These are phyloP conservation scores for Harpegnathos saltator DNA, from an alignment of 1,140 invertebrate genomes.

Conservation along the genomic window DNA sequence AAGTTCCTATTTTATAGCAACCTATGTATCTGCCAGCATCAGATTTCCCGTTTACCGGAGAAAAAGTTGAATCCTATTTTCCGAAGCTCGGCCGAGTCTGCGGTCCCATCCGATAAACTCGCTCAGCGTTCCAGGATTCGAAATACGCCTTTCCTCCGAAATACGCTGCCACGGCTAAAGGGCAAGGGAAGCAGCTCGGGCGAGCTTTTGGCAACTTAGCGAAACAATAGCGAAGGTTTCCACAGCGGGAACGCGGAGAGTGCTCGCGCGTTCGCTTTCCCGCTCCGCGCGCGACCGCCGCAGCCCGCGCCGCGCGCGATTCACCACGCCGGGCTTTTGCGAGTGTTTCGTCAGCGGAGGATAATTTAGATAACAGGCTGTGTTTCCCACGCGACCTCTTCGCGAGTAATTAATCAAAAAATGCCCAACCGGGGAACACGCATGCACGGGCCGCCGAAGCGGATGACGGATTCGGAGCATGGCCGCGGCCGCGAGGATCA, in stretches of 20 bases:
- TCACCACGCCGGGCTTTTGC: conserved; percentile 15
- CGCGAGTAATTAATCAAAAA: conserved; percentile 71
- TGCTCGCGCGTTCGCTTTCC: not conserved
- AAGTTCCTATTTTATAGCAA: conserved; percentile 2
- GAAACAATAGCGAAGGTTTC: conserved; percentile 43
- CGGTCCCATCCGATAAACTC: conserved; percentile 40
- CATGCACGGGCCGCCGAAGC: not conserved
- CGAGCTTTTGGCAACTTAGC: conserved; percentile 30
- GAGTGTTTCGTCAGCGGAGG: conserved; percentile 46
- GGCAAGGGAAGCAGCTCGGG: not conserved
- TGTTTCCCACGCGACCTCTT: conserved; percentile 47
- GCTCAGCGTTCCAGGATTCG: conserved; percentile 26
- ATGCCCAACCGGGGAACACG: conserved; percentile 17
- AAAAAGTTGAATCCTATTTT: conserved; percentile 58
- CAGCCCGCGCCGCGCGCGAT: not conserved
- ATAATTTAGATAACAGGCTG: conserved; percentile 64
- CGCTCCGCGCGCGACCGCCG: too few relatives aligned
- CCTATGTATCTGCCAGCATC: conserved; percentile 17
- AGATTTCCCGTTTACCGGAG: conserved; percentile 48
- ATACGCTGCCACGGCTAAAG: conserved; percentile 2
- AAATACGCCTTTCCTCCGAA: conserved; percentile 26
- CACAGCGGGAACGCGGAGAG: conserved; percentile 14
- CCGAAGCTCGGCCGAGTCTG: conserved; percentile 11
- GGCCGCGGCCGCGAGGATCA: not conserved
- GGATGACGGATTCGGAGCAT: conserved; percentile 41